A percentile compares a stretch with the other conserved stretches of the same genome.
Conservation (phyloP, 2,113 vertebrate genomes). For the Tringa solitaria region DNA sequence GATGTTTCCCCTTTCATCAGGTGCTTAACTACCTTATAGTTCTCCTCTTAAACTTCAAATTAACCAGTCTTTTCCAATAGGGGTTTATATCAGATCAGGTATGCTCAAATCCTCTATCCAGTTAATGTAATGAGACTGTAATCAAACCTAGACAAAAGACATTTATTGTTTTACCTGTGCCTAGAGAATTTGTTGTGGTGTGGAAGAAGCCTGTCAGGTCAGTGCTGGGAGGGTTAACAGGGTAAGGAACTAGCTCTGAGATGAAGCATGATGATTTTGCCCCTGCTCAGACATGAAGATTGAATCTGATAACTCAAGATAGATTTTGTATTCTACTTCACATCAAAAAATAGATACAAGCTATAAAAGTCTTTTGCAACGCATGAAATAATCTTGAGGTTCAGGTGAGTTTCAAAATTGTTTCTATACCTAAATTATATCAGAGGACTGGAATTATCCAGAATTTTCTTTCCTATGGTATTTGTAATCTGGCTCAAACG, state of each 20-base stretch:
- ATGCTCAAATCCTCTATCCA: neutral
- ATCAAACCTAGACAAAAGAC: neutral
- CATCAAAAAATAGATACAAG: neutral
- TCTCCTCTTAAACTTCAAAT: neutral
- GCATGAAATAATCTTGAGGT: neutral
- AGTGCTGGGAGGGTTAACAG: neutral
- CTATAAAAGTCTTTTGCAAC: neutral
- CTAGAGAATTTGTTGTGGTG: neutral
- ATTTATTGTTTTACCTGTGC: neutral
- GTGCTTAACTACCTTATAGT: neutral
- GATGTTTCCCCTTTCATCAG: neutral
- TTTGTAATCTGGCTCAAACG: neutral
- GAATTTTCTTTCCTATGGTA: neutral
- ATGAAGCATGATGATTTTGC: neutral
- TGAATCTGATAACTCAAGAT: neutral
- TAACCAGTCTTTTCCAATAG: neutral
- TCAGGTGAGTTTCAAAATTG: neutral
- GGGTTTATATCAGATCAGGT: neutral
- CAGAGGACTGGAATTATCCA: neutral
- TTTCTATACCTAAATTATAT: neutral
- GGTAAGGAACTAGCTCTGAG: neutral
- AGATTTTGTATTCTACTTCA: neutral
- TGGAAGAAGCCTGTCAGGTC: neutral
- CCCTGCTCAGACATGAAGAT: neutral
- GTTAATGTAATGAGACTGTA: neutral